Evolutionary conservation across 2,888 invertebrate genomes (phyloP), one percentile per base, ranked within the genome.

Genomic region (Drosophila multiciliata): DNA sequence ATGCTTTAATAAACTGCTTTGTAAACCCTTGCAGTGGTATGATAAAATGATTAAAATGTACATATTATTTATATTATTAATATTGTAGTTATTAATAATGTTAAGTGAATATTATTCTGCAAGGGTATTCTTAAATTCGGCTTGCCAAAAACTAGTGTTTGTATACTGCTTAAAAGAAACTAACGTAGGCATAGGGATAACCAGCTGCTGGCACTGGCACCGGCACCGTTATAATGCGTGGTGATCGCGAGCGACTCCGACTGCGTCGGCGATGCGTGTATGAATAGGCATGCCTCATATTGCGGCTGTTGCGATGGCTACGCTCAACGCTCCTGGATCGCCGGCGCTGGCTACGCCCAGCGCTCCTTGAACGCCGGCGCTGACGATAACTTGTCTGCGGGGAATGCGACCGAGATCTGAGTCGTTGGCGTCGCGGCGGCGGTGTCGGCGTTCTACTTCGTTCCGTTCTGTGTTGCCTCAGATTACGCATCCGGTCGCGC

Each of bases 171-270:
- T 45, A n/a, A 4, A 11, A 4, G 3, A 9, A 42, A 66, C 80
- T 68, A 59, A 81, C 81, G 35, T 72, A 83, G 20, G 58, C 58
- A 40, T 66, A 80, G 1, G 61, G 49, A 65, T 58, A 79, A 15
- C 62, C 79, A 17, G 60, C 45, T 33, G 82, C 79, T 5, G 82
- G 79, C 45, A 79, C 79, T 35, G 87, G 87, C 57, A 83, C 87
- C 1, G 85, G 90, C 40, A 89, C 75, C 4, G 87, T 89, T 53
- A 89, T 87, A 7, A 89, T 87, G 35, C 85, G 78, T 17, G 89
- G 82, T 12, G 76, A 48, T 23, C 77, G 76, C 3, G 63, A 68
- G 20, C 62, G 67, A 45, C 63, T 66, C 0, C 80, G 83, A 40
- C 62, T 63, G 32, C 83, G 50, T 9, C 75, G 50, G 12, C 58